Evolutionary conservation across 1,140 invertebrate species (phyloP).

Genomic region (Littorina saxatilis): DNA sequence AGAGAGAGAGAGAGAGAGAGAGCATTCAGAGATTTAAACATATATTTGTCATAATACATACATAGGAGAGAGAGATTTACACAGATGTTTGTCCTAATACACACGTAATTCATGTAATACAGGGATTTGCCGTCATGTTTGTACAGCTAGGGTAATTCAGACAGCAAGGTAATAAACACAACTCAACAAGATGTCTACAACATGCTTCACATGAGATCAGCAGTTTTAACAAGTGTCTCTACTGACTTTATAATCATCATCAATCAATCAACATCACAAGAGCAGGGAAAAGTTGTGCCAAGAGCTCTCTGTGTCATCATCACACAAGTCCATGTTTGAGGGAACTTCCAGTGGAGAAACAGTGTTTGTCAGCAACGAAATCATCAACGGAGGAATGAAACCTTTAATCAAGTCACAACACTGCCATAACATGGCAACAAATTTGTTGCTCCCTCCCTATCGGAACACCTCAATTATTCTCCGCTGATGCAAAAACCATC

Average conservation of each 20-base stretch:
- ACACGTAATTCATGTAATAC: not conserved
- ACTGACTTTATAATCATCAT: not conserved
- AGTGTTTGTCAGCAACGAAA: too few species aligned
- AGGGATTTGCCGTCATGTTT: not conserved
- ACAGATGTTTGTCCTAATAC: not conserved
- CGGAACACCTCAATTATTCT: too few species aligned
- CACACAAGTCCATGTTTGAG: too few species aligned
- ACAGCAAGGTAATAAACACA: not conserved
- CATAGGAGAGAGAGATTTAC: not conserved
- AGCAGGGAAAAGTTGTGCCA: too few species aligned
- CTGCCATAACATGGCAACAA: too few species aligned
- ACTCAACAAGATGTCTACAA: not conserved
- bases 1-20: not conserved
- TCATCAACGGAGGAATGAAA: too few species aligned
- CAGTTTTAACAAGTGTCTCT: slow-evolving; percentile 25
- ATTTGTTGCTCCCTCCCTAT: too few species aligned
- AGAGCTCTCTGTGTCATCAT: too few species aligned
- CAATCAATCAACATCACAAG: too few species aligned
- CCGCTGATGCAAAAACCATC: too few species aligned
- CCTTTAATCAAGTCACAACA: too few species aligned
- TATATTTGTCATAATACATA: not conserved
- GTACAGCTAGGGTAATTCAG: not conserved
- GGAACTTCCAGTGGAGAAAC: too few species aligned
- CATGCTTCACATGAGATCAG: slow-evolving; percentile 25
- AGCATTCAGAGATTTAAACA: not conserved